Base-by-base conservation (phyloP, 2,113 vertebrate species). In the Scomber scombrus region DNA sequence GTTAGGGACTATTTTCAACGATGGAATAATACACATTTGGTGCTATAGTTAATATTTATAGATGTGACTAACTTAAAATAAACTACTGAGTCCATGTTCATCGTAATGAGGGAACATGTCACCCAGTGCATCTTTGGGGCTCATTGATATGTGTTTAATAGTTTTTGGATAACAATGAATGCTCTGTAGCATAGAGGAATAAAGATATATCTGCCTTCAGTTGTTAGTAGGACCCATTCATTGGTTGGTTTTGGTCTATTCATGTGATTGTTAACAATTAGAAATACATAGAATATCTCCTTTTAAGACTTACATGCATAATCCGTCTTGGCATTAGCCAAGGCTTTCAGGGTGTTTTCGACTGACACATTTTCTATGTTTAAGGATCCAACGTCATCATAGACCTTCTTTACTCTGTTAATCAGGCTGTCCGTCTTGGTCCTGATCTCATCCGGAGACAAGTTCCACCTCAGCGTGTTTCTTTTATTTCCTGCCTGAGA, bases 241-340 rank as follows among this genome's bases (percentile, higher is more conserved):
- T 54, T 34, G 9, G 9, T 29, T 64, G 11, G 13, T 21, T 56
- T 55, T 12, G 49, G 50, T 51, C 45, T 55, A 56, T 71, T 68
- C 9, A 54, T n/a, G 31, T 1, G 19, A 49, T 40, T 69, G 3
- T 9, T 10, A 1, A 26, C 10, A 55, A 62, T 3, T 12, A 43
- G 6, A 29, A 47, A 56, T 75, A 56, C 23, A 43, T 6, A 47
- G 3, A 55, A 11, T 13, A 60, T 15, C 3, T 60, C 11, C 4
- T 34, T 21, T 55, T 1, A 8, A 72, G 6, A 92, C 89, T 91
- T 92, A 99, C 98, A 96, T 79, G 96, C 90, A 52, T 98, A 99
- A 54, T 97, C 96, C 84, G 97, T 84, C 72, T 97, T 97, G 40
- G 95, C 89, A 63, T 96, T 85, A 60, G 98, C 97, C 80, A 99